Percentiles rank a stretch among this genome's conserved stretches.
These are phyloP conservation scores for Siniperca undulata DNA, from an alignment of 2,797 vertebrate genomes.

Conservation along the genomic window DNA sequence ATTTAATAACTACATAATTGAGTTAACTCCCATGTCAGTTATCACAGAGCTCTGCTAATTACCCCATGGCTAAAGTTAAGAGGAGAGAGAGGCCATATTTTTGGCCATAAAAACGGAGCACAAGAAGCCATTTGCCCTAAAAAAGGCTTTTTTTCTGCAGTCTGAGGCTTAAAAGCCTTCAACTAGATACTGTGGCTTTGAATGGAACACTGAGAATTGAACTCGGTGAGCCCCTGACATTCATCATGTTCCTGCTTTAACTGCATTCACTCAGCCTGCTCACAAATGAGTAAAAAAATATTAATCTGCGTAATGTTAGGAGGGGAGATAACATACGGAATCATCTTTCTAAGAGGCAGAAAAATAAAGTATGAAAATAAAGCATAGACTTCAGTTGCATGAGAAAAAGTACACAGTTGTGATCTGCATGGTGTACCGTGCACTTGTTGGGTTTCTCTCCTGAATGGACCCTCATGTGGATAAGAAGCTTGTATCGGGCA, in stretches of 20 bases:
- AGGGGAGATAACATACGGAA: not conserved
- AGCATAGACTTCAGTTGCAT: constrained; percentile 4
- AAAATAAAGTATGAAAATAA: constrained; percentile 4
- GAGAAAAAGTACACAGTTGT: constrained; percentile 35
- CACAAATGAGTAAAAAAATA: constrained; percentile 17
- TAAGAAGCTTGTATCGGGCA: constrained; percentile 97
- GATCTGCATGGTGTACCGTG: constrained; percentile 85
- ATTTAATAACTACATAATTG: constrained; percentile 84
- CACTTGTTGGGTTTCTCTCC: constrained; percentile 99
- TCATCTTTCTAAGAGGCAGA: not conserved
- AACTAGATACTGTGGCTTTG: constrained; percentile 46
- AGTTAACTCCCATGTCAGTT: constrained; percentile 79
- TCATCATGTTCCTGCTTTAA: constrained; percentile 55
- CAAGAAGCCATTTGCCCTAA: constrained; percentile 47
- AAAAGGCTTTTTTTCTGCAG: constrained; percentile 21
- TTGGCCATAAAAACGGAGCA: constrained; percentile 58
- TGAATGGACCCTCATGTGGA: constrained; percentile 99
- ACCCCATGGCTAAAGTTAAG: constrained; percentile 63
- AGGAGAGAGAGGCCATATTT: constrained; percentile 62
- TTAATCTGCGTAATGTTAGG: constrained; percentile 1
- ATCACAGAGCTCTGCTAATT: constrained; percentile 79
- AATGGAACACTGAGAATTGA: constrained; percentile 47
- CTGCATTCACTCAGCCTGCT: constrained; percentile 28
- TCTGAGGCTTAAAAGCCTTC: constrained; percentile 46
- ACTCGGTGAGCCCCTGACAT: constrained; percentile 32